phyloP scores from a whole-genome alignment of 2,888 invertebrate genomes.

The Spatulosminthurus flaviceps region DNA sequence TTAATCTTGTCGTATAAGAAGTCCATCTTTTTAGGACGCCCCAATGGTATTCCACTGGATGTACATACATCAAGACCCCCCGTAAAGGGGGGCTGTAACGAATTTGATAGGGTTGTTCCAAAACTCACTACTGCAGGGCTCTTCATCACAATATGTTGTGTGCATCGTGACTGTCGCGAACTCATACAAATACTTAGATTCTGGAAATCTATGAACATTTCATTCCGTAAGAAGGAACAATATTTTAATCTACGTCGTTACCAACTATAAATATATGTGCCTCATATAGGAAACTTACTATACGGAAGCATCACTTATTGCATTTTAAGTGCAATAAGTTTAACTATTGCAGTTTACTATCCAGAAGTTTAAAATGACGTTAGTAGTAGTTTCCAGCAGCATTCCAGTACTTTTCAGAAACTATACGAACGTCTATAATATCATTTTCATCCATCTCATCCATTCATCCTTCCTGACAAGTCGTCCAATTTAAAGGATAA shows the following conservation, averaged over 20 bases:
- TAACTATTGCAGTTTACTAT: conserved; percentile 18
- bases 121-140: background rate
- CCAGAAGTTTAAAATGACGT: conserved; percentile 27
- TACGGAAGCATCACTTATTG: background rate
- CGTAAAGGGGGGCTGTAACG: conserved; percentile 13
- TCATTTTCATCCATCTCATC: background rate
- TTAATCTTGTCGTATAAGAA: conserved; percentile 42
- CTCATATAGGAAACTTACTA: too few relatives aligned
- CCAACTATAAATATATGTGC: too few relatives aligned
- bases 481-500: background rate
- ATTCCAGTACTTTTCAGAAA: conserved; percentile 27
- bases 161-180: conserved; percentile 27
- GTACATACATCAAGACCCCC: conserved; percentile 5
- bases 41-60: background rate
- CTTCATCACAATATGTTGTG: too few relatives aligned
- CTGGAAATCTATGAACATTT: background rate
- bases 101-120: conserved; percentile 8
- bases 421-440: conserved; percentile 32
- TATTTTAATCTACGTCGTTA: background rate
- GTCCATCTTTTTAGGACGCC: background rate
- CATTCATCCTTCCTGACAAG: conserved; percentile 17
- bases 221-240: conserved; percentile 20
- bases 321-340: too few relatives aligned
- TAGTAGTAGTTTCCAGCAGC: too few relatives aligned
- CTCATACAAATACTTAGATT: background rate